Conservation (phyloP, 1,140 invertebrate species). For the Dolichoris vasculosae region DNA sequence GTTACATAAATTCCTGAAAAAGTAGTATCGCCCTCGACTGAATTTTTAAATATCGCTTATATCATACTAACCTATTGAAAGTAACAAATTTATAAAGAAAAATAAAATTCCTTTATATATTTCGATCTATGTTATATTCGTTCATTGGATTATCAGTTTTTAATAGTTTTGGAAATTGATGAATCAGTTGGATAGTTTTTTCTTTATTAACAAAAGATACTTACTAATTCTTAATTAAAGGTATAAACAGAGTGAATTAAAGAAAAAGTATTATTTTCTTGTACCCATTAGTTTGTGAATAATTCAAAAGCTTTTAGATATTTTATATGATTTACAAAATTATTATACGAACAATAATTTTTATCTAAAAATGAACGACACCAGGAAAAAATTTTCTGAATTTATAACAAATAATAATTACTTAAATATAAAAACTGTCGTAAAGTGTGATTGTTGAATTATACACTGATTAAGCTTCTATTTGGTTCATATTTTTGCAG, state of each 20-base stretch:
- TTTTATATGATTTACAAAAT: background rate
- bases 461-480: background rate
- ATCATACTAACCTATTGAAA: background rate
- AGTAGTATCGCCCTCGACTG: background rate
- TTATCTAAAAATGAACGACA: background rate
- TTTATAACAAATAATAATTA: background rate
- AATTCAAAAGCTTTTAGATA: background rate
- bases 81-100: background rate
- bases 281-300: too few species aligned
- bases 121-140: background rate
- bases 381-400: background rate
- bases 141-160: background rate
- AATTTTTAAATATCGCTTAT: background rate
- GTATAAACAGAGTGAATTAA: too few species aligned
- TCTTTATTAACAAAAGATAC: background rate
- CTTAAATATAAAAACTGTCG: background rate
- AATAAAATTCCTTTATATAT: background rate
- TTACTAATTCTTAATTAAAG: too few species aligned
- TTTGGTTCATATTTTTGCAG: background rate
- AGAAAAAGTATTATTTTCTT: too few species aligned
- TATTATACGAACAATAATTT: background rate
- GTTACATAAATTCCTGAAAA: conserved; percentile 5
- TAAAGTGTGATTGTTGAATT: background rate
- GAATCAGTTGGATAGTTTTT: background rate
- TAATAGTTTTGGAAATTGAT: background rate